These are phyloP conservation scores for Pantala flavescens DNA, from an alignment of 1,140 invertebrate genomes.

Conservation along the genomic window DNA sequence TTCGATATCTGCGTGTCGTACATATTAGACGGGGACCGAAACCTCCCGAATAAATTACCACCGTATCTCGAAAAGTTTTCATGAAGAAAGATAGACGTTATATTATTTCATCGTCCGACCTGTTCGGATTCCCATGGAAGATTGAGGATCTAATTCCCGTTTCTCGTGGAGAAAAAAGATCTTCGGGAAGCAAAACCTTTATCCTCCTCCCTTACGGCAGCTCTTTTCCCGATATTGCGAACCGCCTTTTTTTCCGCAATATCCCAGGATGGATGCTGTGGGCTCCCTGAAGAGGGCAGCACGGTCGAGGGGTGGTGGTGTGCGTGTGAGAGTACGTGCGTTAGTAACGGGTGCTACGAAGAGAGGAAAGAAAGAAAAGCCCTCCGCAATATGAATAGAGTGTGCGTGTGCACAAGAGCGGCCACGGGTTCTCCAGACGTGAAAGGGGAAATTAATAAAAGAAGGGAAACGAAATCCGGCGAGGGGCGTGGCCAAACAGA, in stretches of 20 bases:
- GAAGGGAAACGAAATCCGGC: neutral
- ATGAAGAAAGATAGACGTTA: no score
- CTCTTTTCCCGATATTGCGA: constrained; percentile 1
- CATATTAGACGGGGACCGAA: no score
- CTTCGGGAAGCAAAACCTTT: neutral
- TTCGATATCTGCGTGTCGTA: no score
- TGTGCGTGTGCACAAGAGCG: neutral
- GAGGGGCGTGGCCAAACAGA: neutral
- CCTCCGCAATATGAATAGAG: neutral
- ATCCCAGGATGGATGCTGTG: neutral
- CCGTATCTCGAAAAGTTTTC: no score
- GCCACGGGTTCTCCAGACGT: neutral
- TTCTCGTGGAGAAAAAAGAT: no score
- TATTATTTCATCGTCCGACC: no score
- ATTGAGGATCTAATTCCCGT: no score
- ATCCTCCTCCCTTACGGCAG: neutral
- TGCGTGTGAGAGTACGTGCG: no score
- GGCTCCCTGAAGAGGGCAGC: neutral
- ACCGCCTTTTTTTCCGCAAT: neutral
- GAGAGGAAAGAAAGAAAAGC: neutral
- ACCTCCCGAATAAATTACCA: no score
- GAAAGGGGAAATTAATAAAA: constrained; percentile 8
- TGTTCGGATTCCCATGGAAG: no score
- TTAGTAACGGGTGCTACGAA: neutral
- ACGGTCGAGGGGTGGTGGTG: neutral